Conservation (phyloP, 53 echinoderm and acorn worm species). For the Holothuria scabra region DNA sequence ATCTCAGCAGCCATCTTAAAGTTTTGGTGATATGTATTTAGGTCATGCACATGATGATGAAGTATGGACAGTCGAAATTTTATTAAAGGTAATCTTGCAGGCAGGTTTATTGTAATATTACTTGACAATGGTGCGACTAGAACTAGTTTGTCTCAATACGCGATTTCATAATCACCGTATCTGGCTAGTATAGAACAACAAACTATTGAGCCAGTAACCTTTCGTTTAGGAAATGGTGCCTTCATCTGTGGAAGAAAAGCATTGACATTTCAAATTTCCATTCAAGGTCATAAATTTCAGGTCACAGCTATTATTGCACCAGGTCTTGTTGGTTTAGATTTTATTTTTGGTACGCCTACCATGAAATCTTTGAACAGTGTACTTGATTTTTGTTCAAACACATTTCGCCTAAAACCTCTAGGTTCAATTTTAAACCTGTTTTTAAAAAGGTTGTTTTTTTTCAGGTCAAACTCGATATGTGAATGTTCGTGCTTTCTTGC, state of each 20-base stretch:
- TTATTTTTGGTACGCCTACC: background rate
- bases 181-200: background rate
- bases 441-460: background rate
- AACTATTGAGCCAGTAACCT: background rate
- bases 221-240: conserved; percentile 17
- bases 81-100: background rate
- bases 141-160: background rate
- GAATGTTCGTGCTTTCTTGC: background rate
- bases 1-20: no score
- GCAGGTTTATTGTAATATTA: background rate
- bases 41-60: no score
- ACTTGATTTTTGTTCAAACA: conserved; percentile 7
- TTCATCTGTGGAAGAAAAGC: background rate
- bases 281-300: background rate
- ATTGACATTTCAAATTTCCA: background rate
- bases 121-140: conserved; percentile 18
- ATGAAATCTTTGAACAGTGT: background rate
- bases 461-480: conserved; percentile 14
- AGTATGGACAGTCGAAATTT: background rate
- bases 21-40: no score
- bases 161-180: background rate
- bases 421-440: background rate
- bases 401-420: background rate
- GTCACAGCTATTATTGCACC: background rate
- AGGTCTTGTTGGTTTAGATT: background rate